phyloP scores from a whole-genome alignment of 2,888 invertebrate genomes.

The Ichneumoninae sp. region DNA sequence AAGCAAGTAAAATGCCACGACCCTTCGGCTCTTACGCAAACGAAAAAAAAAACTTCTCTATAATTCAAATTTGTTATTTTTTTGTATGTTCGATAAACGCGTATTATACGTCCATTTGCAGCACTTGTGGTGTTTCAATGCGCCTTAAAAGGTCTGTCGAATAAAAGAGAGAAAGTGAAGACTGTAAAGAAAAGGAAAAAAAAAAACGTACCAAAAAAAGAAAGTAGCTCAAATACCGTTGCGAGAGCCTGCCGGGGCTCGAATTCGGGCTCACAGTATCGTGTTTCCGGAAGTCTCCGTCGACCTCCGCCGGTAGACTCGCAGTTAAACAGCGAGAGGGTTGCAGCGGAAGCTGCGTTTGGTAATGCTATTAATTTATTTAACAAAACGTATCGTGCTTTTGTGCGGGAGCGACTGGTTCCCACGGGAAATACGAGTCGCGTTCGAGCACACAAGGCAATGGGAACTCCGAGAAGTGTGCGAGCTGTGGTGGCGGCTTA shows the following conservation, averaged over 20 bases:
- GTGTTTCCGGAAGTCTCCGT: constrained; percentile 75
- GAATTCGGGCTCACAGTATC: constrained; percentile 73
- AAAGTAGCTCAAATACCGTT: constrained; percentile 37
- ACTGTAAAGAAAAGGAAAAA: constrained; percentile 1
- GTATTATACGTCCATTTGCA: constrained; percentile 62
- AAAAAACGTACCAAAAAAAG: constrained; percentile 28
- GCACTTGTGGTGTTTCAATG: constrained; percentile 47
- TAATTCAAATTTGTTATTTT: constrained; percentile 36
- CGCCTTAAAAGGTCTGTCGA: constrained; percentile 5
- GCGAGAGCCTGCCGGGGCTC: constrained; percentile 74
- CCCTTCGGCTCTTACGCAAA: background rate
- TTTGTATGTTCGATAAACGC: constrained; percentile 10
- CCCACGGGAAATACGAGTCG: constrained; percentile 80
- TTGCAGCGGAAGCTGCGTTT: constrained; percentile 55
- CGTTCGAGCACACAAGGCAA: constrained; percentile 69
- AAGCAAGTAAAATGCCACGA: background rate
- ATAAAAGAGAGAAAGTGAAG: constrained; percentile 24
- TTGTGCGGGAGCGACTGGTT: constrained; percentile 74
- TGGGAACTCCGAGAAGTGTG: constrained; percentile 28
- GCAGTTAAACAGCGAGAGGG: constrained; percentile 48
- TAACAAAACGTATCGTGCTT: constrained; percentile 78
- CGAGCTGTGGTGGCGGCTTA: constrained; percentile 12
- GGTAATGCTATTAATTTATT: constrained; percentile 80
- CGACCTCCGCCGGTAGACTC: constrained; percentile 24
- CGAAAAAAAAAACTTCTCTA: constrained; percentile 1